These are phyloP conservation scores for Dissostichus mawsoni DNA, from an alignment of 2,113 vertebrate genomes.

Conservation along the genomic window DNA sequence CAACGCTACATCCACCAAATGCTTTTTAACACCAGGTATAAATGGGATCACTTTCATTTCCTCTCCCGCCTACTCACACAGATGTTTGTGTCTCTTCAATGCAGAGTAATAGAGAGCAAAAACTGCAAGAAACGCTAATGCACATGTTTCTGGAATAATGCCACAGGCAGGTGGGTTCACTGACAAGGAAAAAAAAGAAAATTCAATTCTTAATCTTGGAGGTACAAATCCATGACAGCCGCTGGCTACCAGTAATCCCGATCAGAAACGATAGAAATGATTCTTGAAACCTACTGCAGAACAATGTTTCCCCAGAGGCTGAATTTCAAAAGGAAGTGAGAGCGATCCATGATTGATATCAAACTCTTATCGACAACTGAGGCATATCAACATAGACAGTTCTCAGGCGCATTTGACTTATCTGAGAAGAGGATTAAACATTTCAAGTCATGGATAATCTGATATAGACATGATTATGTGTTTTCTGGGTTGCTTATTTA, in stretches of 20 bases:
- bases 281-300: slow-evolving; percentile 39
- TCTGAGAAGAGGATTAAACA: slow-evolving; percentile 26
- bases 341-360: slow-evolving; percentile 39
- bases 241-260: slow-evolving; percentile 43
- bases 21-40: slow-evolving; percentile 13
- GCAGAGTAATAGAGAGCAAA: background rate
- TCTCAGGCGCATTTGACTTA: background rate
- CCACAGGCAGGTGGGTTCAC: slow-evolving; percentile 23
- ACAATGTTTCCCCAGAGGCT: slow-evolving; percentile 26
- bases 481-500: background rate
- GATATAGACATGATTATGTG: background rate
- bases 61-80: background rate
- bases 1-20: background rate
- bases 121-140: background rate
- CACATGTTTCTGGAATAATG: background rate
- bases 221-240: slow-evolving; percentile 28
- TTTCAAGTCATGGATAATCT: slow-evolving; percentile 20
- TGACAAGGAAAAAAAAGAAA: slow-evolving; percentile 1
- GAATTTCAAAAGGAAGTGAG: slow-evolving; percentile 20
- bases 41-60: background rate
- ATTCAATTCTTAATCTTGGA: slow-evolving; percentile 34
- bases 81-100: background rate
- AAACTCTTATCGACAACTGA: slow-evolving; percentile 10
- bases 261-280: slow-evolving; percentile 43
- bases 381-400: slow-evolving; percentile 1